Base-by-base conservation (phyloP, 2,113 vertebrate genomes). In the Mustela lutreola region DNA sequence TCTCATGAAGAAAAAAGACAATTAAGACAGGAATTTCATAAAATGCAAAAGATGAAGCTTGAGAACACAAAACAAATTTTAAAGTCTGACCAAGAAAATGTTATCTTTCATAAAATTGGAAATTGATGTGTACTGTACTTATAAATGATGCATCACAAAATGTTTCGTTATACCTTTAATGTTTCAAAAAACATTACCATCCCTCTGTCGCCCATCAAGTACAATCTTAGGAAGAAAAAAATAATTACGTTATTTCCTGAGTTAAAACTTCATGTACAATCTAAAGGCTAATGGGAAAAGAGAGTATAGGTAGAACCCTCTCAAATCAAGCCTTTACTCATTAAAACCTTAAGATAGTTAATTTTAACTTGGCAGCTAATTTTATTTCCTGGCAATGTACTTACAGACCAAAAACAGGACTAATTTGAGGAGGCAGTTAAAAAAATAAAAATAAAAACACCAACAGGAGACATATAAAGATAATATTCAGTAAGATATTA, bases 31-130 rank as follows among this genome's bases (percentile, higher is more conserved):
- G 26, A 96, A 92, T 95, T 92, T 95, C 60, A 93, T 60, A 73
- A 96, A 96, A 95, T 95, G 22, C 39, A 87, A 87, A 95, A n/a
- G 84, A 96, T 91, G 62, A 96, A 92, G 71, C 91, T 11, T 80
- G 48, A 92, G 42, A 95, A 96, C 15, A 7, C 33, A 58, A 91
- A 88, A 78, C 56, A 97, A 94, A 95, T 58, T 82, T 94, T 85
- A 39, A 81, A 89, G 42, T 48, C 56, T 96, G 33, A 96, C 62
- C 82, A 96, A 76, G 33, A 91, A 97, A 91, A 97, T n/a, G 9
- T 5, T 5, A 87, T 76, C 63, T 71, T 70, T 73, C 94, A 79
- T 70, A 95, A 94, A 97, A 89, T 0, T 93, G 48, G 56, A 97
- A 96, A 80, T 42, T 65, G 28, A 65, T 65, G 16, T 50, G 6